Evolutionary conservation across 2,113 vertebrate genomes (phyloP), one percentile per base, ranked within the genome.

Genomic region (Tursiops truncatus): DNA sequence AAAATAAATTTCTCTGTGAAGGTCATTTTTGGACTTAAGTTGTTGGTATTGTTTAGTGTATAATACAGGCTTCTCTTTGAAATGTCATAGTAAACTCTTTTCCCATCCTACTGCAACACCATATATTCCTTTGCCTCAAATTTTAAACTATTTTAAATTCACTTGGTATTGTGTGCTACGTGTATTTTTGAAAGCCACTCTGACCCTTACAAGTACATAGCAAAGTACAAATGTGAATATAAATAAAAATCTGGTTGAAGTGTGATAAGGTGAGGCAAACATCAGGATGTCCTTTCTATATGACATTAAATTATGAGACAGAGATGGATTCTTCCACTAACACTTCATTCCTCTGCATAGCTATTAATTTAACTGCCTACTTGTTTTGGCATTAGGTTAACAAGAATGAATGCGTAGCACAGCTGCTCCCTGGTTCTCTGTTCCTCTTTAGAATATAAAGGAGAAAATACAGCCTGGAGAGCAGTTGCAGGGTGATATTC

Each of bases 101-200:
- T 56, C 25, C 36, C 71, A 4, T 79, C 9, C 14, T 71, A n/a
- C 62, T 85, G 58, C 20, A 41, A 14, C 23, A 67, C 10, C 38
- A 31, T 79, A 31, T 67, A 73, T 94, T 76, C 60, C 4, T 44
- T 92, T 82, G 60, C 13, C 56, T 79, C 38, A 79, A 4, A 79
- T 84, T 68, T 97, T 89, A 28, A 77, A n/a, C 62, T 76, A 10
- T 62, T 94, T 96, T 80, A 86, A 58, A 44, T 81, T 87, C 38
- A 65, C 50, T 73, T 63, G 58, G 31, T n/a, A 31, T 62, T 28
- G 0, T 62, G 5, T 85, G 13, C 4, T 56, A 67, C 10, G n/a
- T 71, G 14, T 25, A 41, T 70, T 58, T 93, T 84, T 74, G 90
- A 89, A 96, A 70, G 8, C 12, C 36, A 80, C 8, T 83, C 13